Evolutionary conservation across 2,888 invertebrate species (phyloP), one percentile per base, ranked within the genome.

Genomic region (Dioctria rufipes): DNA sequence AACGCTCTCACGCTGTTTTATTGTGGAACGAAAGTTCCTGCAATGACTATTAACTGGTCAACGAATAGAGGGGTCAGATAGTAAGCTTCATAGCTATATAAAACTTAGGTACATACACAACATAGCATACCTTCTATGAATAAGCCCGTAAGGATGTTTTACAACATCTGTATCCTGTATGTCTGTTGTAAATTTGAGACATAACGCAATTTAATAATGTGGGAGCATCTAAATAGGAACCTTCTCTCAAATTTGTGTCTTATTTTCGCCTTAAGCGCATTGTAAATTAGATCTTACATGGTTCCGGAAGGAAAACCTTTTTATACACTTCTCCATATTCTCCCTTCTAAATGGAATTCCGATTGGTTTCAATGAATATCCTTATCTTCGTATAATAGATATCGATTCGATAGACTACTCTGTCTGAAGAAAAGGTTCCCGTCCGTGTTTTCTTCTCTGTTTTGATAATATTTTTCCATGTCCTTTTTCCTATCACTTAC

Each of bases 141-240:
- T 25, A 25, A 25, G 25, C 25, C 25, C 25, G 25, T 25, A 25
- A 25, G 25, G 25, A 25, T 25, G 25, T 25, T 25, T 25, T 25
- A 25, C 25, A 25, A 2, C 25, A 25, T 25, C 25, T 25, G 25
- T 25, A 25, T 25, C 25, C 25, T 54, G 54, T 11, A 54, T 11
- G 54, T 11, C 11, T 54, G 9, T 51, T 69, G 11, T 9, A 37
- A 69, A 49, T 51, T 69, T 46, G 51, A 25, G 25, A 69, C 69
- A 69, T 51, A 37, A 69, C 37, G 49, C 69, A 43, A 69, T 69
- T 69, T 69, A 69, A 69, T 69, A 69, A 51, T 51, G 69, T 69
- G 69, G 69, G 69, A 51, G 51, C 37, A n/a, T 51, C 69, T 69
- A 43, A 69, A 69, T 69, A 25, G 69, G 69, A 37, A 58, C 73